phyloP scores from a whole-genome alignment of 2,888 invertebrate genomes.

The Ophion ellenae region DNA sequence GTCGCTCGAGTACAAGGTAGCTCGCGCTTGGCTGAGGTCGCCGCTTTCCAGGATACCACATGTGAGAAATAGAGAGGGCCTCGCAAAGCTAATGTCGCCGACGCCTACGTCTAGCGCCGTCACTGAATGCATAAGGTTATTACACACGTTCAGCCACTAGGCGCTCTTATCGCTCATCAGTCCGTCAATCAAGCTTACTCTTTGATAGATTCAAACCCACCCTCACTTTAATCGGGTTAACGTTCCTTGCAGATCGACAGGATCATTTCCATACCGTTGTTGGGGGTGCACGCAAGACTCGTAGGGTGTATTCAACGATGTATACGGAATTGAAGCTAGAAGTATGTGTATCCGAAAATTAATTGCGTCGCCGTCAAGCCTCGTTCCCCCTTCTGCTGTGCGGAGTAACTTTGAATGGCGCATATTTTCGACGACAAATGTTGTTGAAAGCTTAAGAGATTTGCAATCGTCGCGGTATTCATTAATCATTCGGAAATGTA shows the following conservation, averaged over 20 bases:
- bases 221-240: background rate
- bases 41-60: no score
- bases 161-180: no score
- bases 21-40: no score
- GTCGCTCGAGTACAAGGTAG: no score
- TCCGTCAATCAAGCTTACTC: no score
- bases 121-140: no score
- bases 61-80: no score
- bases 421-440: constrained; percentile 39
- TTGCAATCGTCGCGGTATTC: constrained; percentile 44
- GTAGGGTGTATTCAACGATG: background rate
- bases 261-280: background rate
- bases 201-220: no score
- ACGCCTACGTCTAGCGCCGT: no score
- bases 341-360: background rate
- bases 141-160: no score
- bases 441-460: constrained; percentile 45
- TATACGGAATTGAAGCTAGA: background rate
- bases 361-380: background rate
- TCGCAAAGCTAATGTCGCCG: no score
- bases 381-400: background rate
- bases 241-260: background rate
- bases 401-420: constrained; percentile 35
- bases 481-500: constrained; percentile 50
- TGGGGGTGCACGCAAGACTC: background rate